Percentiles rank a stretch among this genome's conserved stretches.
Conservation (phyloP, 1,140 invertebrate genomes). For the Gyrodactylus bullatarudis region DNA sequence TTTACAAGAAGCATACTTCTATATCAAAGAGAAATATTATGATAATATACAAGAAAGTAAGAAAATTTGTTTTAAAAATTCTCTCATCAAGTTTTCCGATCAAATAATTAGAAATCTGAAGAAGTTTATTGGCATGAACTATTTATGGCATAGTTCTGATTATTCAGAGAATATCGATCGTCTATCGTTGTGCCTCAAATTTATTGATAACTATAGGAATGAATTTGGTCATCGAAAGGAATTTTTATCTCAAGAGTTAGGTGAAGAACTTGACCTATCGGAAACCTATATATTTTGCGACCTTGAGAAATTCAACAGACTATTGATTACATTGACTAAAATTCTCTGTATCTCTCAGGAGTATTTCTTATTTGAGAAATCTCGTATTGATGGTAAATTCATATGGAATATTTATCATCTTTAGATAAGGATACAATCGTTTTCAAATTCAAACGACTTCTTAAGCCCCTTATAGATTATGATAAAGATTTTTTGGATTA, state of each 20-base stretch:
- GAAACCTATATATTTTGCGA: not conserved
- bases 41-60: not conserved
- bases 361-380: not conserved
- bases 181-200: not conserved
- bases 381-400: not conserved
- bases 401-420: not conserved
- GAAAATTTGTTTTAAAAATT: not conserved
- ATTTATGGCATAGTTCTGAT: not conserved
- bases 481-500: not conserved
- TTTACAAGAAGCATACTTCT: not conserved
- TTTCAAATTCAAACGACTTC: not conserved
- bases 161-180: not conserved
- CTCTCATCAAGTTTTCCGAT: not conserved
- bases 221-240: not conserved
- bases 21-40: not conserved
- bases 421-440: not conserved
- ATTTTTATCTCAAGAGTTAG: not conserved
- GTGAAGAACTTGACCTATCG: not conserved
- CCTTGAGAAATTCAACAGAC: not conserved
- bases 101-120: not conserved
- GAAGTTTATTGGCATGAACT: not conserved
- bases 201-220: not conserved
- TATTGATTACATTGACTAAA: not conserved
- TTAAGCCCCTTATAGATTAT: not conserved
- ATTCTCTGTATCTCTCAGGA: not conserved